These are phyloP conservation scores for Rissa tridactyla DNA, from an alignment of 2,113 vertebrate genomes.

Conservation along the genomic window DNA sequence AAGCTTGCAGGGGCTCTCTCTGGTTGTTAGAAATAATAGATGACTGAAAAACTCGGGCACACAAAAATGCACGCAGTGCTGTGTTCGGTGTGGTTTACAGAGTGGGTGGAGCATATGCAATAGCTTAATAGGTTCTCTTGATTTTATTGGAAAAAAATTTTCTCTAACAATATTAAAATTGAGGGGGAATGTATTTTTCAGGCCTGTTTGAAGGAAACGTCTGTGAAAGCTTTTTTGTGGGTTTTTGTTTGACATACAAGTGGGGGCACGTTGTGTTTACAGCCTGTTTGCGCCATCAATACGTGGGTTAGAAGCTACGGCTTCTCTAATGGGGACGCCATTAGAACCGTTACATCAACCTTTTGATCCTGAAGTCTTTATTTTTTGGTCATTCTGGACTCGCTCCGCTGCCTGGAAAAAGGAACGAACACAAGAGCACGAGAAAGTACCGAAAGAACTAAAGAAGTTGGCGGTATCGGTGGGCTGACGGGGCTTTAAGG, in stretches of 20 bases:
- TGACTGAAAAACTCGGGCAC: background rate
- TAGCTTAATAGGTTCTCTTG: background rate
- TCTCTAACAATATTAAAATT: background rate
- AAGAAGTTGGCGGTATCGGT: background rate
- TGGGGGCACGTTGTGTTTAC: background rate
- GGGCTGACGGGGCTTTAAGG: background rate
- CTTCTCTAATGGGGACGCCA: background rate
- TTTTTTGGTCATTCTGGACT: background rate
- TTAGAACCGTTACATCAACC: background rate
- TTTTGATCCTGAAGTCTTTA: background rate
- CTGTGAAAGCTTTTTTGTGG: background rate
- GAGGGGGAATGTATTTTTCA: background rate
- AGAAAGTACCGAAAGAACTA: background rate
- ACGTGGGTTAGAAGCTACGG: background rate
- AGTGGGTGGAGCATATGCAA: background rate
- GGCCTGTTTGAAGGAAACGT: too few relatives aligned
- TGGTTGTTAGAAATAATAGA: constrained; percentile 42
- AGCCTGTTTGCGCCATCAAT: background rate
- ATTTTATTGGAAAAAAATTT: background rate
- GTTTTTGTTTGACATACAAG: background rate
- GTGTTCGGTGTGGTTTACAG: background rate
- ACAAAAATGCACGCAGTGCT: background rate
- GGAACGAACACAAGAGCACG: background rate
- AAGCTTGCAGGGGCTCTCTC: constrained; percentile 34
- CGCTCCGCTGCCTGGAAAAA: background rate